Evolutionary conservation across 1,140 invertebrate species (phyloP), one percentile per base, ranked within the genome.

Genomic region (Drosophila insularis): DNA sequence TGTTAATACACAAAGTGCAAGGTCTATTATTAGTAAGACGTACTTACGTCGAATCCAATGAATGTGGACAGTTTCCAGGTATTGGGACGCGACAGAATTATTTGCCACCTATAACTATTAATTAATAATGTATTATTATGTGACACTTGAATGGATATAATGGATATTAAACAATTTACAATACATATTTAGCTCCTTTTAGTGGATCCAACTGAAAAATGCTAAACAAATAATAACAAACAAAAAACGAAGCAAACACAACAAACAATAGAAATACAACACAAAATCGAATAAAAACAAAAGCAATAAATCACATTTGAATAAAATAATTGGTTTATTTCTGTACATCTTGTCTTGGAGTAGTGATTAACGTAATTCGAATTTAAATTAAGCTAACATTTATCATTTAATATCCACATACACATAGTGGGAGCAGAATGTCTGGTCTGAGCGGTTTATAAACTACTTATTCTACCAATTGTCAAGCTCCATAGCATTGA

Each of bases 31-130:
- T 2, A 19, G 4, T 4, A 10, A 8, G 43, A 46, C 43, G 17
- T 50, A 50, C 43, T 50, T 21, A 75, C 74, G 64, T 68, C 64
- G 10, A 54, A 32, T 27, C 21, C 35, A 50, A 61, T 19, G 31
- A n/a, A 19, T 55, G 35, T 64, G 50, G 53, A 40, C 46, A 21
- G 63, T 46, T 31, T 21, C 14, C 39, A 58, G 75, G 39, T 46
- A 32, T 61, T 60, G 55, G 11, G 54, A 43, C 55, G 68, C 54
- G n/a, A 74, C 67, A 62, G 68, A 63, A 68, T 86, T 70, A 86
- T 67, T 86, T 86, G 55, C 82, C 82, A 82, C 82, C 82, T 87
- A 86, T 87, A 86, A 86, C 82, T 86, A 70, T 87, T 87, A 79
- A 67, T 11, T 11, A 82, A 71, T n/a, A 63, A 21, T 46, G 37